Evolutionary conservation across 2,888 invertebrate species (phyloP).

Genomic region (Ceratothoa steindachneri): DNA sequence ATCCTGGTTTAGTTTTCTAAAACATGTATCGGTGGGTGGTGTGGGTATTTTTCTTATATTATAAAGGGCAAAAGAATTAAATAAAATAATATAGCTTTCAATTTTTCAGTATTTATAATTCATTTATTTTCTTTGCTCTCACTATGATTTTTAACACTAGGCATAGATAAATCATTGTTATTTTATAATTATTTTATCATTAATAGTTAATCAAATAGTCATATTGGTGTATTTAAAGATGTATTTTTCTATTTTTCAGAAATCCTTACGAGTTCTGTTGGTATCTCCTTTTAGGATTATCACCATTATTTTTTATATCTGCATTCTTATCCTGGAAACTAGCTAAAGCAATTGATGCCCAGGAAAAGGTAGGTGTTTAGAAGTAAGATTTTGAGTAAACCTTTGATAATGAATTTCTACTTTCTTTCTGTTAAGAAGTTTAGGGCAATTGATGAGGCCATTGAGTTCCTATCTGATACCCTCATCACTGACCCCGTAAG

Average conservation of each 20-base stretch:
- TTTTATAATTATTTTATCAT: background rate
- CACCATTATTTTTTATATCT: slow-evolving; percentile 58
- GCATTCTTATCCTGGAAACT: slow-evolving; percentile 58
- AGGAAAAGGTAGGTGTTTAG: slow-evolving; percentile 54
- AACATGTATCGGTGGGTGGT: too few relatives aligned
- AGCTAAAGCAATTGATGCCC: slow-evolving; percentile 57
- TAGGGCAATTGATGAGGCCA: too few relatives aligned
- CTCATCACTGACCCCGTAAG: too few relatives aligned
- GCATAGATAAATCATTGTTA: background rate
- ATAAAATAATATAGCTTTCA: background rate
- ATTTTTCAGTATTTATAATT: background rate
- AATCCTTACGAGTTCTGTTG: slow-evolving; percentile 56
- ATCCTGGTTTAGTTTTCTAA: too few relatives aligned
- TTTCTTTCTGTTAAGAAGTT: background rate
- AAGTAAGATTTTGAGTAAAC: too few relatives aligned
- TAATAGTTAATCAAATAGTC: background rate
- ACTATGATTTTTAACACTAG: background rate
- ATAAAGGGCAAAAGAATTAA: too few relatives aligned
- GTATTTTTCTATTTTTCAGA: slow-evolving; percentile 19
- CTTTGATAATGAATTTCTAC: background rate
- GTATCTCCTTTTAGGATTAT: slow-evolving; percentile 56
- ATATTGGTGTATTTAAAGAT: background rate
- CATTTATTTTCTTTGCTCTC: background rate
- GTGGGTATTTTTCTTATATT: too few relatives aligned
- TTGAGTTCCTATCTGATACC: too few relatives aligned